phyloP scores from a whole-genome alignment of 2,888 invertebrate genomes.

The Cheilosia grossa region DNA sequence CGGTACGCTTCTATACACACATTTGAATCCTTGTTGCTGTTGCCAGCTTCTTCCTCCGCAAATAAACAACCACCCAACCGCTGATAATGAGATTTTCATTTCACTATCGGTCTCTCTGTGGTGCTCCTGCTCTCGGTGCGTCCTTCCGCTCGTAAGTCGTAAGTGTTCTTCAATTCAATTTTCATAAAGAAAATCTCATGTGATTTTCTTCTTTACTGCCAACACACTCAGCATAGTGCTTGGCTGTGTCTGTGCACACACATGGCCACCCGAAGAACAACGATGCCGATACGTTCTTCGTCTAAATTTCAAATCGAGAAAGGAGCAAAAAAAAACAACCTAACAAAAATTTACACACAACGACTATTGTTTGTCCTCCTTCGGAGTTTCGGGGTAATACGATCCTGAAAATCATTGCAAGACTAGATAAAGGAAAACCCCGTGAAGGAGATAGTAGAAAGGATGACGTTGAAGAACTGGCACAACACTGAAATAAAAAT shows the following conservation, averaged over 20 bases:
- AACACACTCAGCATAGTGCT: slow-evolving; percentile 45
- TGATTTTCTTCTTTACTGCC: slow-evolving; percentile 50
- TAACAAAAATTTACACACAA: slow-evolving; percentile 30
- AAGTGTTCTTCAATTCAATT: slow-evolving; percentile 62
- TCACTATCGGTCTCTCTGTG: slow-evolving; percentile 37
- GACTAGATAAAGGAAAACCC: slow-evolving; percentile 31
- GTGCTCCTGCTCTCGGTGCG: slow-evolving; percentile 1
- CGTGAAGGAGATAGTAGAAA: background rate
- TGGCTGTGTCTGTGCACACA: background rate
- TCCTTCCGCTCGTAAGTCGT: background rate
- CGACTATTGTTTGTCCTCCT: slow-evolving; percentile 53
- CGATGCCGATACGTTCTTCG: slow-evolving; percentile 1
- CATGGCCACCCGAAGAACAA: background rate
- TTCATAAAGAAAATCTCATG: slow-evolving; percentile 56
- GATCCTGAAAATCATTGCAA: slow-evolving; percentile 40
- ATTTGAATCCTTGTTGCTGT: slow-evolving; percentile 27
- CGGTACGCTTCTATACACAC: no score
- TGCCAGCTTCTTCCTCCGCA: background rate
- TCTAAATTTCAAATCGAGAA: slow-evolving; percentile 27
- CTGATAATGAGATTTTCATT: slow-evolving; percentile 64
- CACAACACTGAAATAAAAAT: slow-evolving; percentile 56
- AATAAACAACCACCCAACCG: slow-evolving; percentile 36
- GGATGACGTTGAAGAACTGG: slow-evolving; percentile 7
- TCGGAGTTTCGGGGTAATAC: slow-evolving; percentile 30
- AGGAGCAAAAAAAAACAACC: slow-evolving; percentile 7